Percentiles rank a stretch among this genome's conserved stretches.
phyloP scores from a whole-genome alignment of 2,113 vertebrate genomes.

The Takifugu bimaculatus region DNA sequence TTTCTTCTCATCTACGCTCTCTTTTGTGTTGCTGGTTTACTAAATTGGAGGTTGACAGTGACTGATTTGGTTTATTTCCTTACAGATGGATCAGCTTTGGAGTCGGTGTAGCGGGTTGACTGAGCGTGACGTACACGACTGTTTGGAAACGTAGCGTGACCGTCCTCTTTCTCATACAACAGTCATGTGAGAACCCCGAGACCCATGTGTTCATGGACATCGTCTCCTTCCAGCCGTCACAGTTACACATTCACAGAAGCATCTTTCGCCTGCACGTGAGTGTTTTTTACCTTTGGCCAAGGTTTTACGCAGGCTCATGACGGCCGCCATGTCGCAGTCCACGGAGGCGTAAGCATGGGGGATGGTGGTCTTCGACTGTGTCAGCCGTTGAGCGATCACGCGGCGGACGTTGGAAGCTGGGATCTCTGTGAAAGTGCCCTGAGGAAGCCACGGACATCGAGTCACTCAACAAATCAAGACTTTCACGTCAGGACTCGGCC shows the following conservation, averaged over 20 bases:
- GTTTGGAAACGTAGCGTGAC: neutral
- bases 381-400: slow-evolving; percentile 92
- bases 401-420: slow-evolving; percentile 87
- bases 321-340: slow-evolving; percentile 86
- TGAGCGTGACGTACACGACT: neutral
- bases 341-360: slow-evolving; percentile 89
- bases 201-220: slow-evolving; percentile 36
- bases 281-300: slow-evolving; percentile 81
- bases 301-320: slow-evolving; percentile 82
- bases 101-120: neutral
- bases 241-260: neutral
- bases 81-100: neutral
- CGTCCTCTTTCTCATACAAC: slow-evolving; percentile 18
- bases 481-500: neutral
- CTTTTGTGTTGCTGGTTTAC: no score
- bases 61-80: neutral
- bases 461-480: slow-evolving; percentile 2
- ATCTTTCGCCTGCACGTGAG: no score
- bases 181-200: slow-evolving; percentile 46
- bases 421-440: slow-evolving; percentile 92
- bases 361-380: slow-evolving; percentile 90
- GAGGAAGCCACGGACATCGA: slow-evolving; percentile 5
- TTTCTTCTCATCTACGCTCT: no score
- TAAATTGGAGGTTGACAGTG: neutral
- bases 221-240: slow-evolving; percentile 4